Evolutionary conservation across 2,888 invertebrate genomes (phyloP), one percentile per base, ranked within the genome.

Genomic region (Coleophora deauratella): DNA sequence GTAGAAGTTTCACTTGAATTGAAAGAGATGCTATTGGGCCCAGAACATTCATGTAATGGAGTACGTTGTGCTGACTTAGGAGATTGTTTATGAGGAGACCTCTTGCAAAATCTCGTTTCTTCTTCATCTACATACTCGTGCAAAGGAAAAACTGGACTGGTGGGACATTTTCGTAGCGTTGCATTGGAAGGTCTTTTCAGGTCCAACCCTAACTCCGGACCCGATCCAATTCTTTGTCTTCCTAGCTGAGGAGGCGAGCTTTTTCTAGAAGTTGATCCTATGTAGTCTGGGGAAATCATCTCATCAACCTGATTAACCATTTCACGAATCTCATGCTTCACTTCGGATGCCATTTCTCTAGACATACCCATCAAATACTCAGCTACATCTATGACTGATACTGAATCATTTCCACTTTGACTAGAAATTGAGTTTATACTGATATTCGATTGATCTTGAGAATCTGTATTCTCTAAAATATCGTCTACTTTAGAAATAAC

Each of bases 401-500:
- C 91, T 0, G 92, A 92, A 68, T 91, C 91, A 51, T 87, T 90
- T 49, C 89, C 84, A 34, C 82, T 87, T 57, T 89, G 89, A 76
- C 89, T 89, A 72, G 88, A 88, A 43, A 82, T 78, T 52, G 88
- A 88, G 47, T 69, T 80, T 41, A 85, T 66, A 48, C 85, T 85
- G 37, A 74, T 48, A 62, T 86, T 86, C 27, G 80, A 70, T 57
- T 87, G 82, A 52, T 91, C 90, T 6, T 87, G 63, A 0, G 82
- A 76, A 58, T 91, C 91, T 0, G 90, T 89, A 63, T 91, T 91
- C 47, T 92, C 92, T 28, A 93, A 72, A 37, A 92, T 93, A 62
- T 93, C 93, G 53, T 94, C 93, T 0, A 94, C 93, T 70, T 89
- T 91, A 1, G 91, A 92, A 52, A 93, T 93, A 0, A 94, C 93